Base-by-base conservation (phyloP, 2,888 invertebrate genomes). In the Cheiracanthium punctorium region DNA sequence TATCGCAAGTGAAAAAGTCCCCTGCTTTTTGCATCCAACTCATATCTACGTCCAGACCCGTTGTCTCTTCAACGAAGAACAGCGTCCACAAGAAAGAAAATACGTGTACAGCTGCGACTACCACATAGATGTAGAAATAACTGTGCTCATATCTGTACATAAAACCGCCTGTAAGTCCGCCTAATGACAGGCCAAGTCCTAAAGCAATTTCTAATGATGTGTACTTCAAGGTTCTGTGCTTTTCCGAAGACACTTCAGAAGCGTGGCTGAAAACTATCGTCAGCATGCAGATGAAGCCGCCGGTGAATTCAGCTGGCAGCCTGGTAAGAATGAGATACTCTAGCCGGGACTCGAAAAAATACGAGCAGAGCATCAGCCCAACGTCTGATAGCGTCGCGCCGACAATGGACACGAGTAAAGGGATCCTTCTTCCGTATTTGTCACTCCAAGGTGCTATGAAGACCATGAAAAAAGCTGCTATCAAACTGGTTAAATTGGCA, bases 371-470 rank as follows among this genome's bases (percentile, higher is more conserved):
- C 14, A 81, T 33, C 0, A 58, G 14, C 14, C 81, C 72, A 1
- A 77, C 24, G 32, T 81, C 87, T 1, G 37, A 17, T 7, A 87
- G 0, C n/a, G 77, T 30, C 14, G 30, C 28, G 0, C 87, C 87
- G 4, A 58, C 0, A 4, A 65, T 10, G 5, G 81, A 67, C 1
- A 73, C 0, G 5, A 72, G 0, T 28, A 87, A 17, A n/a, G 87
- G 87, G 14, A 69, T 20, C 48, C 72, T 87, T 8, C 87, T 32
- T 0, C 87, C 81, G 52, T 87, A 87, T 41, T 73, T 87, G 37
- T 87, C 87, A 32, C 87, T 87, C 81, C 81, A 87, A 1, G 87
- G 81, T 0, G 80, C 87, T 4, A 87, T 77, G 58, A 87, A 87
- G 12, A 81, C 58, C 81, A 81, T 87, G 4, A 24, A 4, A 0